Evolutionary conservation across 2,797 vertebrate species (phyloP).

Genomic region (Melanotaenia pygmaea): DNA sequence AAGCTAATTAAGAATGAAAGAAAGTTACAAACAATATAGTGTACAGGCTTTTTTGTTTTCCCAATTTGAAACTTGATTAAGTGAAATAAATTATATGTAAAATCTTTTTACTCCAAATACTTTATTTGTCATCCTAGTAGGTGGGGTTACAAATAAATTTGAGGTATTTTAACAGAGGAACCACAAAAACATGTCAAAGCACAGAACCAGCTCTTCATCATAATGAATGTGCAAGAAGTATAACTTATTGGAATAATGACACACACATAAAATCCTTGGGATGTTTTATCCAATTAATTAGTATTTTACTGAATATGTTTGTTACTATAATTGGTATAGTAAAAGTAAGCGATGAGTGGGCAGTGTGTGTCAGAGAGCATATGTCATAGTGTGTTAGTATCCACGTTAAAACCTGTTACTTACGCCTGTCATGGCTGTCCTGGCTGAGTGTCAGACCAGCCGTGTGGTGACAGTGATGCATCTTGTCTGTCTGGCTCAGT

Average conservation of each 20-base stretch:
- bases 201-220: conserved; percentile 3
- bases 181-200: conserved; percentile 16
- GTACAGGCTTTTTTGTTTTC: conserved; percentile 19
- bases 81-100: conserved; percentile 57
- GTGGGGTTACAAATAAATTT: conserved; percentile 37
- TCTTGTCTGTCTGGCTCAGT: conserved; percentile 72
- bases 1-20: neutral
- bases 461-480: conserved; percentile 79
- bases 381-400: conserved; percentile 76
- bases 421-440: conserved; percentile 77
- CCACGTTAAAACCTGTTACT: conserved; percentile 78
- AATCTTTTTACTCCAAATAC: conserved; percentile 38
- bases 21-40: conserved; percentile 57
- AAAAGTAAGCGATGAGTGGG: conserved; percentile 63
- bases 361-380: conserved; percentile 64
- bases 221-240: conserved; percentile 11
- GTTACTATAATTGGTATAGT: conserved; percentile 58
- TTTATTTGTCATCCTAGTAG: conserved; percentile 61
- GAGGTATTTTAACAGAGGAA: neutral
- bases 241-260: neutral
- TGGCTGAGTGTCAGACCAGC: conserved; percentile 68
- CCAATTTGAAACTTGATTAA: conserved; percentile 64
- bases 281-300: conserved; percentile 34
- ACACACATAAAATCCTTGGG: neutral
- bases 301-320: conserved; percentile 18